Evolutionary conservation across 2,888 invertebrate genomes (phyloP).

Genomic region (Acanthopleura granulata): DNA sequence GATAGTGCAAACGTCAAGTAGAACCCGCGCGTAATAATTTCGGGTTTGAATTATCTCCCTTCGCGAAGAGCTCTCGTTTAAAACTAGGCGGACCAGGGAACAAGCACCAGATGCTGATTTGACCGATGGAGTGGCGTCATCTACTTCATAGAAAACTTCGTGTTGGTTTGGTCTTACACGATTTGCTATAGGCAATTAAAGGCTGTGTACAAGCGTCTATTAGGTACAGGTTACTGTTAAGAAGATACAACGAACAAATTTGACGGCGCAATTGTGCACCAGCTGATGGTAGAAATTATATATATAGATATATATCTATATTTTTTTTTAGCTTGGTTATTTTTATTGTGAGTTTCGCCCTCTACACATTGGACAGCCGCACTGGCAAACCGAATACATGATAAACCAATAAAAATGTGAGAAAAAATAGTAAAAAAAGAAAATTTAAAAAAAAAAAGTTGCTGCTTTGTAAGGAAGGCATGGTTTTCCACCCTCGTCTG

Average conservation of each 20-base stretch:
- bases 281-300: not conserved
- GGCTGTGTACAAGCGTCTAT: too few relatives aligned
- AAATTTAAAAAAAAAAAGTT: not conserved
- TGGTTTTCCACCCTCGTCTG: not conserved
- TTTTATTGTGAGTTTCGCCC: not conserved
- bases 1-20: constrained; percentile 7
- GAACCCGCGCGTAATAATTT: not conserved
- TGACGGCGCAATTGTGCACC: not conserved
- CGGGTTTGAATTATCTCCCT: too few relatives aligned
- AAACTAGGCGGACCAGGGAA: too few relatives aligned
- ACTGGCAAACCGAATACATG: not conserved
- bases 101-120: too few relatives aligned
- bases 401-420: not conserved
- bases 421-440: not conserved
- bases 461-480: not conserved
- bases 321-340: not conserved
- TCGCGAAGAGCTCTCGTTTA: too few relatives aligned
- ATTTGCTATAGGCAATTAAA: too few relatives aligned
- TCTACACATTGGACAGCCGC: constrained; percentile 3
- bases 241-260: not conserved
- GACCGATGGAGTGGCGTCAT: too few relatives aligned
- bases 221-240: too few relatives aligned
- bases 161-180: not conserved
- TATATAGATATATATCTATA: too few relatives aligned
- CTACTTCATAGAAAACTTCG: too few relatives aligned